Percentiles rank a stretch among this genome's conserved stretches.
These are phyloP conservation scores for Hyla sarda DNA, from an alignment of 2,113 vertebrate species.

Conservation along the genomic window DNA sequence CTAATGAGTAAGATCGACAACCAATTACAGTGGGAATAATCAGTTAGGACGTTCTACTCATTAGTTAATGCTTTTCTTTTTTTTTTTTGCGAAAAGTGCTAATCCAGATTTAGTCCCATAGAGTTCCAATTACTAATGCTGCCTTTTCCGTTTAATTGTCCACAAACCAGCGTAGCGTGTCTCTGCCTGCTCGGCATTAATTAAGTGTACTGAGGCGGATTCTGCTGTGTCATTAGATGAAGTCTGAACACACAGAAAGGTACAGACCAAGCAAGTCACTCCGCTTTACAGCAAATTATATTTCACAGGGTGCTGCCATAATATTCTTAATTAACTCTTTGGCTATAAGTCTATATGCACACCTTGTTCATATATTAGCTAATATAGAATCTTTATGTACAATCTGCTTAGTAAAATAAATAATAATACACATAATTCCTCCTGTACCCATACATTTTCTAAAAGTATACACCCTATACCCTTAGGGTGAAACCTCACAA, in stretches of 20 bases:
- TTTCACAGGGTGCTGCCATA: neutral
- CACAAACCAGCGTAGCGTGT: neutral
- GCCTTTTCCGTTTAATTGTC: neutral
- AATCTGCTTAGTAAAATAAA: too few species aligned
- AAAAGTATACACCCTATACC: too few species aligned
- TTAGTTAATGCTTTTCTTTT: slow-evolving; percentile 23
- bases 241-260: neutral
- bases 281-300: neutral
- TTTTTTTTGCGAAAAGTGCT: neutral
- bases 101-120: slow-evolving; percentile 20
- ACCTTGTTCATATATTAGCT: too few species aligned
- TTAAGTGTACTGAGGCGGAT: neutral
- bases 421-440: too few species aligned
- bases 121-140: neutral
- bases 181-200: neutral
- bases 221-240: neutral
- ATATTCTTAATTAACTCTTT: too few species aligned
- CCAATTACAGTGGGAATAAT: neutral
- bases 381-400: too few species aligned
- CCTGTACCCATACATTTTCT: too few species aligned
- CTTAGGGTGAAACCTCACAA: too few species aligned
- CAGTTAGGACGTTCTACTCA: neutral
- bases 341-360: too few species aligned
- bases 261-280: neutral
- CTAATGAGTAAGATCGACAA: slow-evolving; percentile 2